Evolutionary conservation across 2,888 invertebrate genomes (phyloP).

Genomic region (Agrilus cyanescens): DNA sequence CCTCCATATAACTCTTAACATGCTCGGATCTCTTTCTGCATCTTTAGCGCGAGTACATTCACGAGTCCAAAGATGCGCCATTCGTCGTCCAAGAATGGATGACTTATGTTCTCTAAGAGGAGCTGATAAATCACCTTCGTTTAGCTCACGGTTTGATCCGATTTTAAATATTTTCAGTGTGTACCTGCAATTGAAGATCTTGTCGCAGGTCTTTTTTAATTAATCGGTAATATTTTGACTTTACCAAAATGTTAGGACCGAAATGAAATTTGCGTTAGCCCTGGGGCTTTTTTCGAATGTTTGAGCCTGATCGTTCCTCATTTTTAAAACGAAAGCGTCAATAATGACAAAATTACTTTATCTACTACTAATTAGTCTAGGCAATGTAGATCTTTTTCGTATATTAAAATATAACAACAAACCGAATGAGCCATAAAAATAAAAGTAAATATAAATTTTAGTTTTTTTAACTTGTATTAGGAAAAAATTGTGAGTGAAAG

Average conservation of each 20-base stretch:
- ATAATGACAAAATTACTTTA: no score
- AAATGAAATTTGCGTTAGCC: conserved; percentile 25
- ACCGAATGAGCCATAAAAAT: no score
- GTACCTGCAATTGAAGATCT: conserved; percentile 22
- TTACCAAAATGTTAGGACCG: conserved; percentile 25
- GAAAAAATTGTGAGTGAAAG: no score
- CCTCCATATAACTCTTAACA: conserved; percentile 42
- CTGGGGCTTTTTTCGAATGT: conserved; percentile 16
- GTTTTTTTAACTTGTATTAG: no score
- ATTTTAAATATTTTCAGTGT: conserved; percentile 24
- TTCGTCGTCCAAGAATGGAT: conserved; percentile 43
- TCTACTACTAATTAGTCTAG: no score
- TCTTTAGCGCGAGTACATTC: conserved; percentile 38
- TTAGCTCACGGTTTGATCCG: conserved; percentile 25
- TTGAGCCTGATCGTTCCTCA: no score
- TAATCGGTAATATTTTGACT: conserved; percentile 3
- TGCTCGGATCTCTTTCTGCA: conserved; percentile 42
- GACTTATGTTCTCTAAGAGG: conserved; percentile 52
- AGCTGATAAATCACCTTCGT: conserved; percentile 48
- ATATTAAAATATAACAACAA: no score
- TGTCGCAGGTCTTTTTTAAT: background rate
- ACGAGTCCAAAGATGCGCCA: conserved; percentile 48
- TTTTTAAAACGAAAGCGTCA: no score
- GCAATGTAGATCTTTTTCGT: no score
- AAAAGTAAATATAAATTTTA: no score